phyloP scores from a whole-genome alignment of 2,113 vertebrate species.

The Dicaeum eximium region DNA sequence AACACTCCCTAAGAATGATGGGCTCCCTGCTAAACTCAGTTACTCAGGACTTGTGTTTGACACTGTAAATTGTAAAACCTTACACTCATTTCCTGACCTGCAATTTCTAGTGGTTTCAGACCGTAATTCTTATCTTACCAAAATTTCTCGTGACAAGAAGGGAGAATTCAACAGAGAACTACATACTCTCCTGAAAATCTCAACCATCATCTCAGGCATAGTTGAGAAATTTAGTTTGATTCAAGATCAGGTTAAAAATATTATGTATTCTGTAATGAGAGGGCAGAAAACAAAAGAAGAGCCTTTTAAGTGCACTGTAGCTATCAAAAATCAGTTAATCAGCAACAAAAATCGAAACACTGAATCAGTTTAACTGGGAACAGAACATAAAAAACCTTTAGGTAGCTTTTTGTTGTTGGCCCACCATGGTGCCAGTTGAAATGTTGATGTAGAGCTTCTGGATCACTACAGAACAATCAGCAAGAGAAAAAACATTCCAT shows the following conservation, averaged over 20 bases:
- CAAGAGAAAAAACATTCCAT: background rate
- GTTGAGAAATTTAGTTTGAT: background rate
- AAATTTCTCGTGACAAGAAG: background rate
- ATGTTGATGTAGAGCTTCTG: fast-evolving
- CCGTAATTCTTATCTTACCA: background rate
- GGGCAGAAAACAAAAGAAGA: background rate
- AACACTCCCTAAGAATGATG: background rate
- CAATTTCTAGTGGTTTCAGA: background rate
- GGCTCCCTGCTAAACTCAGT: background rate
- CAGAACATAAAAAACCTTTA: background rate
- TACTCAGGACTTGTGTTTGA: background rate
- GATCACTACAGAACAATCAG: background rate
- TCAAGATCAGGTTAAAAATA: background rate
- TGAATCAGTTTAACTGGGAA: background rate
- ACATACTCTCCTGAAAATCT: background rate
- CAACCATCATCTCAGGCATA: background rate
- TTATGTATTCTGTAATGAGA: background rate
- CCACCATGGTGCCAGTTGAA: background rate
- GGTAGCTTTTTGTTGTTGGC: background rate
- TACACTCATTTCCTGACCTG: background rate
- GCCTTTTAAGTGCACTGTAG: background rate
- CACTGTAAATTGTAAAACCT: background rate
- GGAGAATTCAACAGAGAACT: background rate
- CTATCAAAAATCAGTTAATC: background rate
- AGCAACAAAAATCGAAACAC: background rate